Evolutionary conservation across 1,140 invertebrate genomes (phyloP).

Genomic region (Bombus waltoni): DNA sequence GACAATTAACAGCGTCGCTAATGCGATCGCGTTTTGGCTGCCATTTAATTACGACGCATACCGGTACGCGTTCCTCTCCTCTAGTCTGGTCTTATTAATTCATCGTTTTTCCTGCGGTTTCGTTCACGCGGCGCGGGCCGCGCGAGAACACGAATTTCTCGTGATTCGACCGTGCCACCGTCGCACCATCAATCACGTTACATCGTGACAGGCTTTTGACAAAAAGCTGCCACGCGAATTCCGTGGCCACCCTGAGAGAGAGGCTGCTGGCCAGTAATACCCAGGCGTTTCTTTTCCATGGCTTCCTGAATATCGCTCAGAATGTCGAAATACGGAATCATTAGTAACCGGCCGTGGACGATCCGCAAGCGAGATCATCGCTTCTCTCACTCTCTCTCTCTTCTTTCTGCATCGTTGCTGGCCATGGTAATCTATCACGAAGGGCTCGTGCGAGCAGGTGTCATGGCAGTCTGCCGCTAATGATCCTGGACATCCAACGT

Average conservation of each 20-base stretch:
- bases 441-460: slow-evolving; percentile 78
- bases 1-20: slow-evolving; percentile 55
- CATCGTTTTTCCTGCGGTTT: slow-evolving; percentile 51
- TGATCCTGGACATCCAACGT: slow-evolving; percentile 77
- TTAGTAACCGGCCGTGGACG: slow-evolving; percentile 73
- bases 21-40: slow-evolving; percentile 47
- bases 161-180: slow-evolving; percentile 38
- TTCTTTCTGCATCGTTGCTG: slow-evolving; percentile 50
- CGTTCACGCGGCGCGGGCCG: slow-evolving; percentile 31
- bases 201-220: slow-evolving; percentile 70
- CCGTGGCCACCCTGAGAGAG: slow-evolving; percentile 62
- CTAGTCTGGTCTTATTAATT: slow-evolving; percentile 61
- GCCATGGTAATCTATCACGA: slow-evolving; percentile 79
- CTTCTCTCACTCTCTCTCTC: slow-evolving; percentile 24
- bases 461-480: slow-evolving; percentile 77
- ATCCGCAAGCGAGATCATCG: slow-evolving; percentile 63
- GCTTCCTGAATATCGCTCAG: slow-evolving; percentile 74
- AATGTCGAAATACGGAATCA: slow-evolving; percentile 79
- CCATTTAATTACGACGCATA: slow-evolving; percentile 47
- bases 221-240: slow-evolving; percentile 73
- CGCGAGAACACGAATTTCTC: slow-evolving; percentile 48
- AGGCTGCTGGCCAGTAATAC: slow-evolving; percentile 53
- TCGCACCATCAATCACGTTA: slow-evolving; percentile 67
- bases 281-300: slow-evolving; percentile 60
- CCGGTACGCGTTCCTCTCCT: background rate